Conservation (phyloP, 2,113 vertebrate genomes). For the Zapornia atra region DNA sequence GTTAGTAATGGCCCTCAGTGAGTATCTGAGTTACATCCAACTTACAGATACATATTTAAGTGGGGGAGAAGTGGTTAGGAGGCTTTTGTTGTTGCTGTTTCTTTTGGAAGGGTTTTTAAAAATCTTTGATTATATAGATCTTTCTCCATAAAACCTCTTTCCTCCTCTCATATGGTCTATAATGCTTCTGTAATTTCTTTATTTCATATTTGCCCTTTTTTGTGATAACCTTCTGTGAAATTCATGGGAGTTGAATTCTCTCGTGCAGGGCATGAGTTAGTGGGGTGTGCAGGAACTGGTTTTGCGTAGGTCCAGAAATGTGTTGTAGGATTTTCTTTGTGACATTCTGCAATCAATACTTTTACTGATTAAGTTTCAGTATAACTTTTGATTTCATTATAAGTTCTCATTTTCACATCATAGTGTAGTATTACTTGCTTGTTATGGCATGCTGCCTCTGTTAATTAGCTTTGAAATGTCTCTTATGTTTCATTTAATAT, state of each 20-base stretch:
- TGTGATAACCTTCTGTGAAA: neutral
- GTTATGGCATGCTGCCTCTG: neutral
- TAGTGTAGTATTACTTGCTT: neutral
- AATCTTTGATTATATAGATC: neutral
- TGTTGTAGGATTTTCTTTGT: neutral
- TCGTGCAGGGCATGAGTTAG: neutral
- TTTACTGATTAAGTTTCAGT: neutral
- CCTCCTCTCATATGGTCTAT: neutral
- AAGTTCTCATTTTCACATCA: neutral
- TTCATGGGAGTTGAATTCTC: neutral
- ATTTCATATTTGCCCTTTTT: neutral
- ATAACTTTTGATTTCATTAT: neutral
- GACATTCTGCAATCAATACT: neutral
- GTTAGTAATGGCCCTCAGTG: neutral
- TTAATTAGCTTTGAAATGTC: neutral
- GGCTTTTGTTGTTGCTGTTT: neutral
- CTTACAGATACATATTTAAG: neutral
- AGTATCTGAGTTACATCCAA: neutral
- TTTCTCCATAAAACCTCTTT: neutral
- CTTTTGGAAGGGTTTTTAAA: neutral
- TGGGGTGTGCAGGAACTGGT: neutral
- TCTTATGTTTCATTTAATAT: neutral
- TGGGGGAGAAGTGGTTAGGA: neutral
- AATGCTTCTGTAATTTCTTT: neutral
- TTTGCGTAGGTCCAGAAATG: neutral